Evolutionary conservation across 1,140 invertebrate genomes (phyloP).

Genomic region (Meloidogyne exigua): DNA sequence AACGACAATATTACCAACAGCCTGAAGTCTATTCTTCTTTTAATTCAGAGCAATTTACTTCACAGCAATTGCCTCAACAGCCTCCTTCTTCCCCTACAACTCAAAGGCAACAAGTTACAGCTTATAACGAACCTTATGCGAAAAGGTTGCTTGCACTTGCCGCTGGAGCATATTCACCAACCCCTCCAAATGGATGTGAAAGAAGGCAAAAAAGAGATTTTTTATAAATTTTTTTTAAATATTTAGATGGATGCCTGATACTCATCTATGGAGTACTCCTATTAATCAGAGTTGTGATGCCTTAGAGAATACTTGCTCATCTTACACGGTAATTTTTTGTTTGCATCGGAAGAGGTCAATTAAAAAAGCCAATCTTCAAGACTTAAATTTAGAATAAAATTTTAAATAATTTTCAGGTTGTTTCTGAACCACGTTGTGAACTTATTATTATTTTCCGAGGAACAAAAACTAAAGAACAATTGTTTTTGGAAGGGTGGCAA

Average conservation of each 20-base stretch:
- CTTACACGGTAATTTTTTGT: slow-evolving; percentile 11
- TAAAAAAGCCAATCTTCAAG: no score
- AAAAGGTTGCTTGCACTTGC: slow-evolving; percentile 35
- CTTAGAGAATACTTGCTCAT: slow-evolving; percentile 14
- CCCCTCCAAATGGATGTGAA: slow-evolving; percentile 40
- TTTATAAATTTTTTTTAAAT: background rate
- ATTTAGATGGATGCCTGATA: slow-evolving; percentile 3
- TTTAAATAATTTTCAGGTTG: slow-evolving; percentile 23
- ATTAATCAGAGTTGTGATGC: slow-evolving; percentile 20
- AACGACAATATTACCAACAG: background rate
- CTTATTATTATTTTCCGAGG: slow-evolving; percentile 51
- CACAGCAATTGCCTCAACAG: background rate
- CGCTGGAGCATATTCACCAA: slow-evolving; percentile 40
- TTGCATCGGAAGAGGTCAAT: no score
- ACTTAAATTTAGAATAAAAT: background rate
- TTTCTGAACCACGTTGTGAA: slow-evolving; percentile 36
- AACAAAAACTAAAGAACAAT: slow-evolving; percentile 48
- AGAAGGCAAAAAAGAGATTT: slow-evolving; percentile 31
- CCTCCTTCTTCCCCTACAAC: background rate
- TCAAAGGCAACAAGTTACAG: slow-evolving; percentile 28
- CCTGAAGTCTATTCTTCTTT: background rate
- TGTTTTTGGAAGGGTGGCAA: slow-evolving; percentile 44
- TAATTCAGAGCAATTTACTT: background rate
- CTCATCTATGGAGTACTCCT: background rate
- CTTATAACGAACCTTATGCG: slow-evolving; percentile 43